These are phyloP conservation scores for Brachionus calyciflorus DNA, from an alignment of 1,140 invertebrate genomes.

Conservation along the genomic window DNA sequence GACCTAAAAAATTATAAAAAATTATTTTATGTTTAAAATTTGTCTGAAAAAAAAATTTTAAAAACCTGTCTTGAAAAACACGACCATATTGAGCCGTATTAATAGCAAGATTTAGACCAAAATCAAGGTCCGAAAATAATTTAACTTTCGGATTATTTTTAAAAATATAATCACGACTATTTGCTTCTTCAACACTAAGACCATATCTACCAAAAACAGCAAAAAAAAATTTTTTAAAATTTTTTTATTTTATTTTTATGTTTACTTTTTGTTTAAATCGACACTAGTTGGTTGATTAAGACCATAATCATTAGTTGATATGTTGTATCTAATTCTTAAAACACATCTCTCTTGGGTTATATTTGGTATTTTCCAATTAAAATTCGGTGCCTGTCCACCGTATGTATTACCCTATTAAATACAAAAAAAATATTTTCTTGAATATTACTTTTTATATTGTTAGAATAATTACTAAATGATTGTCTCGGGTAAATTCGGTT, in stretches of 20 bases:
- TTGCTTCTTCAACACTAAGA: slow-evolving; percentile 48
- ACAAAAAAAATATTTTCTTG: neutral
- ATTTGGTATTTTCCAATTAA: slow-evolving; percentile 59
- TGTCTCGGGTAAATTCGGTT: slow-evolving; percentile 57
- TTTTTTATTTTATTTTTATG: too few species aligned
- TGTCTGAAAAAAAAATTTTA: neutral
- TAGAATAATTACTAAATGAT: slow-evolving; percentile 53
- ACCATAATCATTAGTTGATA: slow-evolving; percentile 58
- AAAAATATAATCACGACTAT: slow-evolving; percentile 54
- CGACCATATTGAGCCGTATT: slow-evolving; percentile 59
- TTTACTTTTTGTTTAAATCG: slow-evolving; percentile 50
- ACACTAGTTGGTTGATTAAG: slow-evolving; percentile 45
- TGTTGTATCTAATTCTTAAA: slow-evolving; percentile 60
- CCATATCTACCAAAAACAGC: neutral
- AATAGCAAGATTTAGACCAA: slow-evolving; percentile 53
- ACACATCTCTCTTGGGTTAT: slow-evolving; percentile 55
- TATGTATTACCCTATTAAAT: slow-evolving; percentile 52
- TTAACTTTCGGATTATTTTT: slow-evolving; percentile 56
- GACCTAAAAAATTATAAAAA: neutral
- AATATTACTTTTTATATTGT: neutral
- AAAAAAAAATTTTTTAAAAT: too few species aligned
- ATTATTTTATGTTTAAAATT: neutral
- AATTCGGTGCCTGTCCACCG: slow-evolving; percentile 53
- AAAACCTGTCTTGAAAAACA: slow-evolving; percentile 56
- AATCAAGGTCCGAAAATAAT: slow-evolving; percentile 53